A percentile compares a stretch with the other conserved stretches of the same genome.
phyloP scores from a whole-genome alignment of 2,797 vertebrate genomes.

The Tamandua tetradactyla region DNA sequence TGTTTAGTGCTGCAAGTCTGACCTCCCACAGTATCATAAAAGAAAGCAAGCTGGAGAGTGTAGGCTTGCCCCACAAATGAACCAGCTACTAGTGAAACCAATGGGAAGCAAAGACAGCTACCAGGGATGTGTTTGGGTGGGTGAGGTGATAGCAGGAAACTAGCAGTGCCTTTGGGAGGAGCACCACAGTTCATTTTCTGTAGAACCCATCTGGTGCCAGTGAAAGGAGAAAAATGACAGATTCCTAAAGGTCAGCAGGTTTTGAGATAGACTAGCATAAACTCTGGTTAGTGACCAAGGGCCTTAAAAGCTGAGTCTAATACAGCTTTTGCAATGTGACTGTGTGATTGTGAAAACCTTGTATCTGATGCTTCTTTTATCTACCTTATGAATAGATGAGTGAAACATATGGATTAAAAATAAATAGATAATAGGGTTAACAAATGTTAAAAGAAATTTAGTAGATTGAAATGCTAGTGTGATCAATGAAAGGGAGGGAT shows the following conservation, averaged over 20 bases:
- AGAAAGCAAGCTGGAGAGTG: conserved; percentile 4
- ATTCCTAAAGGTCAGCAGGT: conserved; percentile 42
- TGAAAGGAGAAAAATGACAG: neutral
- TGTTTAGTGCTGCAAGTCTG: conserved; percentile 21
- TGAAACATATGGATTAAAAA: too few species aligned
- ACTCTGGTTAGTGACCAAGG: neutral
- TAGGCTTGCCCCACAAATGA: conserved; percentile 15
- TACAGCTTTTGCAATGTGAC: too few species aligned
- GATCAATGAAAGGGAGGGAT: too few species aligned
- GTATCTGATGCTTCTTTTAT: too few species aligned
- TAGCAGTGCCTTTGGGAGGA: neutral
- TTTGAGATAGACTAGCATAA: conserved; percentile 32
- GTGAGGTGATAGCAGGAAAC: conserved; percentile 29
- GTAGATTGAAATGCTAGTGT: too few species aligned
- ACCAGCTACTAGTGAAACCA: conserved; percentile 44
- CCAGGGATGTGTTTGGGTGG: conserved; percentile 23
- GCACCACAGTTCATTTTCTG: conserved; percentile 14
- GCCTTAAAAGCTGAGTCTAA: neutral
- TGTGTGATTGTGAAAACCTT: too few species aligned
- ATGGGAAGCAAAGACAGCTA: neutral
- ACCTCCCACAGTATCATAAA: neutral
- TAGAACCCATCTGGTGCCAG: conserved; percentile 12
- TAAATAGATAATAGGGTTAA: too few species aligned
- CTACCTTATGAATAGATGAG: too few species aligned
- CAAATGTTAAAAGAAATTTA: too few species aligned